Evolutionary conservation across 2,888 invertebrate genomes (phyloP).

Genomic region (Seladonia tumulorum): DNA sequence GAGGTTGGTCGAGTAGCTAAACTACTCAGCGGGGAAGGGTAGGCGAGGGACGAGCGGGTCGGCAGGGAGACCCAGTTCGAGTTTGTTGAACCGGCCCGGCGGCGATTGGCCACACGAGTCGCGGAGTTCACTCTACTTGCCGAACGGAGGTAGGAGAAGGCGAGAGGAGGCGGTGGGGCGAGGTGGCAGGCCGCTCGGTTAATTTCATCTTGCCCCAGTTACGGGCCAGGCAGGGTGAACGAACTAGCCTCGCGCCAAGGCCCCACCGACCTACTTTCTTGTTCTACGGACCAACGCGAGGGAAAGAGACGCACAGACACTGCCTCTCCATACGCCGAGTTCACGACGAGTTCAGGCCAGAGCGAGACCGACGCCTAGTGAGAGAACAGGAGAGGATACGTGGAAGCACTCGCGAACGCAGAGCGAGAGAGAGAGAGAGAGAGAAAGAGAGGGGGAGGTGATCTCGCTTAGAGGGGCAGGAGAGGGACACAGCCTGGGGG

Average conservation of each 20-base stretch:
- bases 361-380: constrained; percentile 38
- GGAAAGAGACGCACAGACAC: constrained; percentile 58
- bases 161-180: constrained; percentile 50
- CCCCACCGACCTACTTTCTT: constrained; percentile 83
- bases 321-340: constrained; percentile 43
- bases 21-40: constrained; percentile 47
- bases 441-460: constrained; percentile 29
- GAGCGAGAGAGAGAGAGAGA: not conserved
- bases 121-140: constrained; percentile 74
- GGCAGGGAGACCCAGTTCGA: constrained; percentile 81
- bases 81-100: constrained; percentile 83
- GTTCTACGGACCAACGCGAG: constrained; percentile 67
- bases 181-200: constrained; percentile 82
- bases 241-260: constrained; percentile 86
- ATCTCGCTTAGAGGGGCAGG: constrained; percentile 48
- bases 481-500: constrained; percentile 47
- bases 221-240: constrained; percentile 86
- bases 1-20: constrained; percentile 65
- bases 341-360: constrained; percentile 53
- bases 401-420: constrained; percentile 51
- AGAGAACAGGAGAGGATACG: constrained; percentile 50
- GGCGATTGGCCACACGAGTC: constrained; percentile 81
- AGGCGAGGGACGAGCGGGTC: constrained; percentile 55
- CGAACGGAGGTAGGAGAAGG: constrained; percentile 58
- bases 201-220: constrained; percentile 89